Base-by-base conservation (phyloP, 2,888 invertebrate genomes). In the Endomychus coccineus region DNA sequence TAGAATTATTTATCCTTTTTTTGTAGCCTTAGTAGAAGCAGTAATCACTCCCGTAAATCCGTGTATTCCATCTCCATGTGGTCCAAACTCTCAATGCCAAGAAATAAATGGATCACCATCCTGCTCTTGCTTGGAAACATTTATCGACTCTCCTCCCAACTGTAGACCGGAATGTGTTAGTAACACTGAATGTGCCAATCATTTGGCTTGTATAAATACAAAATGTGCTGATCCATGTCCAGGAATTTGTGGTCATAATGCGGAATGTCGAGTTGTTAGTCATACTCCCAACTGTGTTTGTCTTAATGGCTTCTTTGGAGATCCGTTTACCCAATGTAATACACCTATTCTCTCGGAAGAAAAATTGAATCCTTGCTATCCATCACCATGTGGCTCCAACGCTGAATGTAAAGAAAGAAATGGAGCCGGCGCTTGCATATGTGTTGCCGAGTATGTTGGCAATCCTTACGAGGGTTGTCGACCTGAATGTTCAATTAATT, bases 231-330 rank as follows among this genome's bases (percentile, higher is more conserved):
- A 84, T 63, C 83, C 83, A 25, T 85, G 84, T 54, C 71, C 71
- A 19, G 81, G 81, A 10, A 72, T 78, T 35, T 59, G 75, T 70
- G 64, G 80, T 17, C 71, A 73, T 31, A 78, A 81, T 61, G 82
- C 85, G 12, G 58, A 71, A 27, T 86, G 85, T 55, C 70, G 64
- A 44, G 78, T 82, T 22, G 73, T 80, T 31, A 79, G 82, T 60
- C 85, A 86, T 57, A 71, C 77, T 50, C 82, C 85, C 6, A 72
- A 80, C 49, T 86, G 86, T 62, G 72, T 73, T 38, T 86, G 86
- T 56, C 71, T 76, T 45, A 70, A 70, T 25, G 79, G 78, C 39
- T 77, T 74, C 52, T 79, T 80, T 36, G 87, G 87, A 46, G 85
- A 87, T 71, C 86, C 87, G 29, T 84, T 85, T 66, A 75, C 21